These are phyloP conservation scores for Pachliopta kotzebuea DNA, from an alignment of 2,888 invertebrate species.

Conservation along the genomic window DNA sequence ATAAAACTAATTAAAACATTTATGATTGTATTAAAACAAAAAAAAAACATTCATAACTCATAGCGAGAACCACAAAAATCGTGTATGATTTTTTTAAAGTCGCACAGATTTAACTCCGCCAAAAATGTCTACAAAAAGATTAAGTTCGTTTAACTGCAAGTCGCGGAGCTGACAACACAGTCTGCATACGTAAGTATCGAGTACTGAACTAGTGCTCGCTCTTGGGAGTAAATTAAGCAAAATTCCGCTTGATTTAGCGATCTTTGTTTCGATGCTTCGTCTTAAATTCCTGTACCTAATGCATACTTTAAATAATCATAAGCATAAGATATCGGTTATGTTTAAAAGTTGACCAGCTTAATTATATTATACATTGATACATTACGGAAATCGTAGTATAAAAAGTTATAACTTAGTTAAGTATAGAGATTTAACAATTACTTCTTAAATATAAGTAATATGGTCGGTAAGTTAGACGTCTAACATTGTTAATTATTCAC, in stretches of 20 bases:
- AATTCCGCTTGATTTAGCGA: conserved; percentile 2
- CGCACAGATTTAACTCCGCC: background rate
- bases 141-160: conserved; percentile 23
- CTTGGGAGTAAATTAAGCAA: background rate
- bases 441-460: too few relatives aligned
- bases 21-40: too few relatives aligned
- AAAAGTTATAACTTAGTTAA: too few relatives aligned
- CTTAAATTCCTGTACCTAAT: background rate
- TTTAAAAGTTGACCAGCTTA: background rate
- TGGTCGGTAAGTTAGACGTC: too few relatives aligned
- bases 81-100: background rate
- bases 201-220: conserved; percentile 6
- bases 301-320: background rate
- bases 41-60: too few relatives aligned
- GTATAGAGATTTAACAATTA: too few relatives aligned
- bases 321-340: too few relatives aligned
- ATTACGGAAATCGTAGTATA: too few relatives aligned
- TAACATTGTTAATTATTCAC: too few relatives aligned
- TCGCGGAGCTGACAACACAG: conserved; percentile 4
- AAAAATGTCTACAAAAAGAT: conserved; percentile 7
- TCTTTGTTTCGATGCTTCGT: conserved; percentile 1
- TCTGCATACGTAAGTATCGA: conserved; percentile 19
- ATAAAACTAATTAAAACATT: too few relatives aligned
- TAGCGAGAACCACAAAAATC: background rate
- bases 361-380: background rate